These are phyloP conservation scores for Agrotis clavis DNA, from an alignment of 2,888 invertebrate genomes.

Conservation along the genomic window DNA sequence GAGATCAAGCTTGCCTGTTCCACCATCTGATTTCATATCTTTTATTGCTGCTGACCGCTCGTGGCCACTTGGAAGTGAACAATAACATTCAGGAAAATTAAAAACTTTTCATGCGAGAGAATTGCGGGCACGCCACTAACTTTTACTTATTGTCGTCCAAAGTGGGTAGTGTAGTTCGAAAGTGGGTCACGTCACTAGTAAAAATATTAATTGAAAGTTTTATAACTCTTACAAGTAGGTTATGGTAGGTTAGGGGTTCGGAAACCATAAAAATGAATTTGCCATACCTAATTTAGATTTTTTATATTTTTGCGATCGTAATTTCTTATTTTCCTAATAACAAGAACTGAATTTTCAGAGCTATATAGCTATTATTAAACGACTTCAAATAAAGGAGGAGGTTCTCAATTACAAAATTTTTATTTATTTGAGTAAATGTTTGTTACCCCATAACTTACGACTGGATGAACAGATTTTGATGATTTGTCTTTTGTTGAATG, in stretches of 20 bases:
- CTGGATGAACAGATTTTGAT: no score
- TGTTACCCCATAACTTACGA: no score
- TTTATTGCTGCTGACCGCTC: slow-evolving; percentile 5
- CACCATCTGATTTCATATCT: background rate
- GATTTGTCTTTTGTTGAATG: no score
- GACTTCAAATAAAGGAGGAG: no score
- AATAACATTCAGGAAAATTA: slow-evolving; percentile 43
- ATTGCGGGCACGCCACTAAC: slow-evolving; percentile 9
- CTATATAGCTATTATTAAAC: no score
- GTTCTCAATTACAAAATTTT: no score
- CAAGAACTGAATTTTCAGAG: slow-evolving; percentile 13
- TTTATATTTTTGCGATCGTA: slow-evolving; percentile 29
- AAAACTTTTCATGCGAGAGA: slow-evolving; percentile 37
- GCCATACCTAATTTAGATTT: slow-evolving; percentile 35
- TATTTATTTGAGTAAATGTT: no score
- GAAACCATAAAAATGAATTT: slow-evolving; percentile 36
- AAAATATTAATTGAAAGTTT: slow-evolving; percentile 46
- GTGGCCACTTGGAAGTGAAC: slow-evolving; percentile 20
- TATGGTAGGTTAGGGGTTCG: slow-evolving; percentile 33
- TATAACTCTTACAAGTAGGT: slow-evolving; percentile 42
- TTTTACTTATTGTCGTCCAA: slow-evolving; percentile 33
- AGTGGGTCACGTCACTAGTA: slow-evolving; percentile 44
- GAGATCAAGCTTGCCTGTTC: background rate
- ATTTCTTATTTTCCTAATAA: slow-evolving; percentile 10
- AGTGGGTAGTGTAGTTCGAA: slow-evolving; percentile 20